Conservation (phyloP, 2,113 vertebrate genomes). For the Heterotilapia buettikoferi region DNA sequence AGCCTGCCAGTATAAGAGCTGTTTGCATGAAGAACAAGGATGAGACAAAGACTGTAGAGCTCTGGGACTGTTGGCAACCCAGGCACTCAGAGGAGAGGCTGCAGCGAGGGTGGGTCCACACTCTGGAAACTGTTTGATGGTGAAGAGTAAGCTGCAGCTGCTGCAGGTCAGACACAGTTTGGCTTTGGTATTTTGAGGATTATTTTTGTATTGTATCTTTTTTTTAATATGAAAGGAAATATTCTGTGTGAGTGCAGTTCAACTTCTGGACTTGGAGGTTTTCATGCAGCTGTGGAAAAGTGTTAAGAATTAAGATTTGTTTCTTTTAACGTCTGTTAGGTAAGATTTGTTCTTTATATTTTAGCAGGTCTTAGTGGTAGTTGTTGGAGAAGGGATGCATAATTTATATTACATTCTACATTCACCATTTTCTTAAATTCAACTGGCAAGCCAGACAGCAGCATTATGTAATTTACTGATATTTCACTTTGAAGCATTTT, state of each 20-base stretch:
- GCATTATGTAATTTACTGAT: background rate
- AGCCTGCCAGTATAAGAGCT: slow-evolving; percentile 36
- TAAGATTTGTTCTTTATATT: background rate
- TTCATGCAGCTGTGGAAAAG: background rate
- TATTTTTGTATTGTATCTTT: background rate
- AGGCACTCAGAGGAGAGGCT: slow-evolving; percentile 2
- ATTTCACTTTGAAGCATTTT: background rate
- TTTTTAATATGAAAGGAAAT: background rate
- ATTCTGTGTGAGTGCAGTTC: background rate
- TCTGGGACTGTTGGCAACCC: slow-evolving; percentile 23
- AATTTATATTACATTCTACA: background rate
- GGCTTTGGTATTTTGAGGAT: background rate
- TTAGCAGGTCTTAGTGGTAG: background rate
- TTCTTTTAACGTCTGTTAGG: background rate
- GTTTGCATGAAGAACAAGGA: slow-evolving; percentile 34
- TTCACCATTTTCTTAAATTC: background rate
- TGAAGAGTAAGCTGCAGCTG: background rate
- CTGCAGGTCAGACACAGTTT: slow-evolving; percentile 14
- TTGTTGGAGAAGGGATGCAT: background rate
- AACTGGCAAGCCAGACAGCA: background rate
- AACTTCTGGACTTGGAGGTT: background rate
- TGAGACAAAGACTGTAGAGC: slow-evolving; percentile 25
- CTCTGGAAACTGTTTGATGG: background rate
- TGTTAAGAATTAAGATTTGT: background rate
- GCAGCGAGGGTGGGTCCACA: background rate